phyloP scores from a whole-genome alignment of 2,888 invertebrate species.

The Melanostoma mellinum region DNA sequence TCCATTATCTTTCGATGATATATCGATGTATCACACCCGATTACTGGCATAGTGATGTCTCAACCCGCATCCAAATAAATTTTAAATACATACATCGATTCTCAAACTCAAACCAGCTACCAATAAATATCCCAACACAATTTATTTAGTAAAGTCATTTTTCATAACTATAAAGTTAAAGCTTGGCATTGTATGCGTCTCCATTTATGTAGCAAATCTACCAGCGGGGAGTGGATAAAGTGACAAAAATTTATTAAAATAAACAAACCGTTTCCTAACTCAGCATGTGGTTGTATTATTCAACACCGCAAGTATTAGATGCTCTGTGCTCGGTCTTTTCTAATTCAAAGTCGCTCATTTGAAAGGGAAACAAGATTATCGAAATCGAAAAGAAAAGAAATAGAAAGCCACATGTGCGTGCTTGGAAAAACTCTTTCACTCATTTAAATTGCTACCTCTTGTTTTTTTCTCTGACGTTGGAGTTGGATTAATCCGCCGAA shows the following conservation, averaged over 20 bases:
- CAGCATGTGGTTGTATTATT: conserved; percentile 50
- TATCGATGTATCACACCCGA: conserved; percentile 66
- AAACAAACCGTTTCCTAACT: conserved; percentile 57
- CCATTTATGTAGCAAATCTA: too few species aligned
- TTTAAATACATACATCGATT: conserved; percentile 36
- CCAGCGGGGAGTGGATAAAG: conserved; percentile 63
- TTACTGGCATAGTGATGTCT: conserved; percentile 18
- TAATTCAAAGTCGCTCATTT: not conserved
- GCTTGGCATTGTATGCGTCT: too few species aligned
- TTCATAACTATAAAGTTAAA: conserved; percentile 17
- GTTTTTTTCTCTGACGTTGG: conserved; percentile 4
- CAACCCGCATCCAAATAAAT: conserved; percentile 60
- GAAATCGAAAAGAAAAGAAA: conserved; percentile 21
- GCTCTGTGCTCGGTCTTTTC: too few species aligned
- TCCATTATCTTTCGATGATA: conserved; percentile 67
- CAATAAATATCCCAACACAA: conserved; percentile 51
- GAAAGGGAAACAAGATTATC: conserved; percentile 25
- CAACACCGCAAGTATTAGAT: not conserved
- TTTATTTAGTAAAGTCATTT: conserved; percentile 40
- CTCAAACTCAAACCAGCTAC: conserved; percentile 22
- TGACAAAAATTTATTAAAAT: conserved; percentile 72
- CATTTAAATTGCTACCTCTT: conserved; percentile 15
- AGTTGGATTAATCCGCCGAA: conserved; percentile 51
- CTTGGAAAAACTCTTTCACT: conserved; percentile 28
- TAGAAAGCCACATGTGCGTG: conserved; percentile 50